Evolutionary conservation across 2,797 vertebrate species (phyloP).

Genomic region (Anguilla pacifica): DNA sequence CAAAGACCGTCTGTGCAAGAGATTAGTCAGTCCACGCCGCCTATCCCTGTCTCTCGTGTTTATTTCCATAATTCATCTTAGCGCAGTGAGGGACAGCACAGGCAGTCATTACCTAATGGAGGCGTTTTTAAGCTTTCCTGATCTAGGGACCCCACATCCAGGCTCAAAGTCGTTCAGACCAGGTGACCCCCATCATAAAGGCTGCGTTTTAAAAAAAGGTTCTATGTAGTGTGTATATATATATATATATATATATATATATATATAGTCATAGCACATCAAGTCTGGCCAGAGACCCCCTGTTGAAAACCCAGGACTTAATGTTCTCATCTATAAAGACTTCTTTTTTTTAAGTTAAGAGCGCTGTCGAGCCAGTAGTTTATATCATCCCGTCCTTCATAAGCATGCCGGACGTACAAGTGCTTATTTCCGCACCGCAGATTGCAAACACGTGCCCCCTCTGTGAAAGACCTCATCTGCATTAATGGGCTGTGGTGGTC

Average conservation of each 20-base stretch:
- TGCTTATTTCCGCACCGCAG: neutral
- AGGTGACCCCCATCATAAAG: too few relatives aligned
- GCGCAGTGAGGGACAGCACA: constrained; percentile 39
- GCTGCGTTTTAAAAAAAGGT: too few relatives aligned
- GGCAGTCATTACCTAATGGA: constrained; percentile 19
- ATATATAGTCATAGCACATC: too few relatives aligned
- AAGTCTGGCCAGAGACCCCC: too few relatives aligned
- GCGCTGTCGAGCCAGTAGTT: neutral
- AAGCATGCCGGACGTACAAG: neutral
- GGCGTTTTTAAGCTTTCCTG: too few relatives aligned
- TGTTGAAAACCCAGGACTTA: too few relatives aligned
- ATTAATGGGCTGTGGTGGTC: neutral
- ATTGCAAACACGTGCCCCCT: neutral
- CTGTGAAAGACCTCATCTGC: neutral
- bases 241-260: too few relatives aligned
- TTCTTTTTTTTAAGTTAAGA: neutral
- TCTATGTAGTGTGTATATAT: too few relatives aligned
- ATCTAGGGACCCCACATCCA: too few relatives aligned
- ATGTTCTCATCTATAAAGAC: neutral
- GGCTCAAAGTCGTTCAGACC: too few relatives aligned
- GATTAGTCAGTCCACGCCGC: constrained; percentile 44
- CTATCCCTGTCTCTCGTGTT: constrained; percentile 46
- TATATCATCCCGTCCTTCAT: neutral
- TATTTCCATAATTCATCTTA: constrained; percentile 55
- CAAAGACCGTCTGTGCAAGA: constrained; percentile 56